Percentiles rank a stretch among this genome's conserved stretches.
Evolutionary conservation across 2,113 vertebrate genomes (phyloP).

Genomic region (Plecturocebus donacophilus): DNA sequence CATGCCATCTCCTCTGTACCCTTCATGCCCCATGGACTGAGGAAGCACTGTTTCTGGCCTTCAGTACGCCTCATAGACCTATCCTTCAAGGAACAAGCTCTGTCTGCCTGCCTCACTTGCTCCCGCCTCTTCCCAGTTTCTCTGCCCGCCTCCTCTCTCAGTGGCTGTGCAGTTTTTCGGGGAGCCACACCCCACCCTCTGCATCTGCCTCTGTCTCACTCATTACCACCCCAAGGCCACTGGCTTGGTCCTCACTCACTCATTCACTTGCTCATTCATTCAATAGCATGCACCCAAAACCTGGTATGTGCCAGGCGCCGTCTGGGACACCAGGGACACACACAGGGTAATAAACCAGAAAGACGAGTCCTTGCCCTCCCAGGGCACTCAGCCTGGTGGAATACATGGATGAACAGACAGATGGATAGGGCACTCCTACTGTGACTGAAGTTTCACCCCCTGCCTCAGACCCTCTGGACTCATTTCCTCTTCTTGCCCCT

Average conservation of each 20-base stretch:
- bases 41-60: background rate
- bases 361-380: background rate
- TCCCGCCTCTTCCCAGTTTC: background rate
- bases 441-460: background rate
- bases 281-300: background rate
- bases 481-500: background rate
- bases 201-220: background rate
- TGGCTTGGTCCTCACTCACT: background rate
- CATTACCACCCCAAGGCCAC: background rate
- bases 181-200: background rate
- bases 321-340: background rate
- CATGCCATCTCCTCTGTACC: rapidly evolving
- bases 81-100: background rate
- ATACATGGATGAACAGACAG: too few relatives aligned
- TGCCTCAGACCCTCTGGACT: background rate
- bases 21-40: background rate
- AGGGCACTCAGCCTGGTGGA: background rate
- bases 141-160: too few relatives aligned
- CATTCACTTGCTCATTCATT: background rate
- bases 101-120: background rate
- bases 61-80: background rate
- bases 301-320: background rate
- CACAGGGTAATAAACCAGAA: background rate
- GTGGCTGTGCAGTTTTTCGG: background rate
- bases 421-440: background rate